Evolutionary conservation across 1,140 invertebrate species (phyloP).

Genomic region (Drosophila ercepeae): DNA sequence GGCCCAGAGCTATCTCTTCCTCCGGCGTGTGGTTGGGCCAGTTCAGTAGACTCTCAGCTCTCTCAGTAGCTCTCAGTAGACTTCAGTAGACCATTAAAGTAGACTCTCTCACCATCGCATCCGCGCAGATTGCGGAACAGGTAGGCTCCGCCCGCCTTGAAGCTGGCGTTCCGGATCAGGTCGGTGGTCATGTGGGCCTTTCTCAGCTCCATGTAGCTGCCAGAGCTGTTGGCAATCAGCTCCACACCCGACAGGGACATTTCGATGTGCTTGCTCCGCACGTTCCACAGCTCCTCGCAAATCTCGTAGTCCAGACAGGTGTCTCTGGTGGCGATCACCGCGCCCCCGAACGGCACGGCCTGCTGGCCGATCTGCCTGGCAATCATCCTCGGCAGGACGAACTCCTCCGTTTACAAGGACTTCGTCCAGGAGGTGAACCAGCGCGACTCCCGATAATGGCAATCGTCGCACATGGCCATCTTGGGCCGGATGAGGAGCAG

Average conservation of each 20-base stretch:
- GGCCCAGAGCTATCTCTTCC: slow-evolving; percentile 94
- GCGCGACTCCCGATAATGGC: slow-evolving; percentile 97
- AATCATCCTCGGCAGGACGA: slow-evolving; percentile 94
- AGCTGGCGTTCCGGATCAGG: slow-evolving; percentile 95
- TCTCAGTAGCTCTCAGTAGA: too few species aligned
- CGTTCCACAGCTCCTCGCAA: slow-evolving; percentile 99
- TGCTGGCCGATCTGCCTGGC: slow-evolving; percentile 91
- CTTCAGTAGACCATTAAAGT: slow-evolving; percentile 99
- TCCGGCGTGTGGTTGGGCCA: slow-evolving; percentile 91
- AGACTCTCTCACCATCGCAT: slow-evolving; percentile 97
- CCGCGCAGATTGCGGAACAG: slow-evolving; percentile 97
- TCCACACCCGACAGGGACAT: slow-evolving; percentile 97
- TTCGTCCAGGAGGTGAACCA: slow-evolving; percentile 99
- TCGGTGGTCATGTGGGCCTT: slow-evolving; percentile 96
- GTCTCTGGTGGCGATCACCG: slow-evolving; percentile 94
- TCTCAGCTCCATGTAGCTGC: slow-evolving; percentile 95
- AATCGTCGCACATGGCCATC: slow-evolving; percentile 95
- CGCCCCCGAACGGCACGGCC: slow-evolving; percentile 96
- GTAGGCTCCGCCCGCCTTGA: slow-evolving; percentile 97
- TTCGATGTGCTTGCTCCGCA: slow-evolving; percentile 91
- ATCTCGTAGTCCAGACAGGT: slow-evolving; percentile 98
- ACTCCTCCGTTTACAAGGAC: slow-evolving; percentile 90
- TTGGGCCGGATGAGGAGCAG: slow-evolving; percentile 98
- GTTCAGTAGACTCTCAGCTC: too few species aligned
- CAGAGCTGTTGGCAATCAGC: slow-evolving; percentile 95